phyloP scores from a whole-genome alignment of 1,140 invertebrate species.

The Lasaia peninsularis region DNA sequence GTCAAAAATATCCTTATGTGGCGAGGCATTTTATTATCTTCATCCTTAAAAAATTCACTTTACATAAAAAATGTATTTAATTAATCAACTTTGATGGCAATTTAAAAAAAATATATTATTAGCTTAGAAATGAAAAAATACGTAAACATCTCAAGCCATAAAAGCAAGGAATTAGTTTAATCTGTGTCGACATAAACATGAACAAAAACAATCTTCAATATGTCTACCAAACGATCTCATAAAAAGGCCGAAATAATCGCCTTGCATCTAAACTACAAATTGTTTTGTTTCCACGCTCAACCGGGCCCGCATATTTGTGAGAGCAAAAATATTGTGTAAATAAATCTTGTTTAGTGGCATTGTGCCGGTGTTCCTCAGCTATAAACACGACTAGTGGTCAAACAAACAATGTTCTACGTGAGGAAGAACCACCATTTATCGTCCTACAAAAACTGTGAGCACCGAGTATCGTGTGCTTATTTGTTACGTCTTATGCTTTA shows the following conservation, averaged over 20 bases:
- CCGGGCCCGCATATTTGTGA: conserved; percentile 8
- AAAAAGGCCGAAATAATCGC: not conserved
- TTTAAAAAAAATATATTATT: too few species aligned
- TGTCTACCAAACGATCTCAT: not conserved
- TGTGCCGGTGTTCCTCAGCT: conserved; percentile 32
- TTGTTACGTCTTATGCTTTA: conserved; percentile 5
- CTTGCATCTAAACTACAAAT: conserved; percentile 7
- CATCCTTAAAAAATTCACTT: too few species aligned
- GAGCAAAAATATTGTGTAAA: conserved; percentile 23
- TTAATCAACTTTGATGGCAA: too few species aligned
- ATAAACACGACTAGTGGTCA: conserved; percentile 30
- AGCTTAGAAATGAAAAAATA: too few species aligned
- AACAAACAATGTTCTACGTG: conserved; percentile 37
- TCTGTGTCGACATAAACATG: too few species aligned
- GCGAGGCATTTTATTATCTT: too few species aligned
- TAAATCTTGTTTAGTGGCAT: conserved; percentile 31
- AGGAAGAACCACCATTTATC: conserved; percentile 43
- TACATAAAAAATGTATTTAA: too few species aligned
- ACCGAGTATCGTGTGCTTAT: conserved; percentile 15
- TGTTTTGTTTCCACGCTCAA: not conserved
- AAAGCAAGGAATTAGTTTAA: too few species aligned
- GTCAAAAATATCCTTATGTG: too few species aligned
- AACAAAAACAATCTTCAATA: not conserved
- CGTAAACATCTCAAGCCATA: too few species aligned
- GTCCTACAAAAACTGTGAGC: conserved; percentile 35